phyloP scores from a whole-genome alignment of 2,888 invertebrate species.

The Cremastobaeus sp. region DNA sequence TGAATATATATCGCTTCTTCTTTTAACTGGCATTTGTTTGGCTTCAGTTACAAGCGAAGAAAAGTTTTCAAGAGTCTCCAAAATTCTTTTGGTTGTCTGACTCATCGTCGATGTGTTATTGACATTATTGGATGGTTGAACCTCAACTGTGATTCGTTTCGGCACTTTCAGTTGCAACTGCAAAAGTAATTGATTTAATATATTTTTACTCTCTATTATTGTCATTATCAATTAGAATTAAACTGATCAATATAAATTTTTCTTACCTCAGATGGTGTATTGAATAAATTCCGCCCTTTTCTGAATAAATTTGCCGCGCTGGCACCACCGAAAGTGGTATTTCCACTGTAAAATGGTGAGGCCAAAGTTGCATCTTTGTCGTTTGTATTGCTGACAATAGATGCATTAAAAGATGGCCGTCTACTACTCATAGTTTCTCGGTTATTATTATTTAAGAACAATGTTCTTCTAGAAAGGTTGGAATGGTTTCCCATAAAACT shows the following conservation, averaged over 20 bases:
- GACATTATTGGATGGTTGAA: slow-evolving; percentile 78
- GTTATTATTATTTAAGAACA: slow-evolving; percentile 76
- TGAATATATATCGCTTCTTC: slow-evolving; percentile 66
- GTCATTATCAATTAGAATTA: too few species aligned
- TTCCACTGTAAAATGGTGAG: slow-evolving; percentile 88
- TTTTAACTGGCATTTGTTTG: slow-evolving; percentile 84
- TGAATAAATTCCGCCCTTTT: slow-evolving; percentile 67
- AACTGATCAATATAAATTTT: not conserved
- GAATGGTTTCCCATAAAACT: slow-evolving; percentile 70
- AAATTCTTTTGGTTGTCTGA: slow-evolving; percentile 86
- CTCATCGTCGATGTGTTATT: slow-evolving; percentile 80
- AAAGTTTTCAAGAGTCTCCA: slow-evolving; percentile 89
- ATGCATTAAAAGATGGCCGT: slow-evolving; percentile 80
- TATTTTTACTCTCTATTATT: too few species aligned
- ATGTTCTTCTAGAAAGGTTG: slow-evolving; percentile 74
- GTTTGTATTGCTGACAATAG: slow-evolving; percentile 78
- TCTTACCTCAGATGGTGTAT: slow-evolving; percentile 67
- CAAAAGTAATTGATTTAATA: slow-evolving; percentile 1
- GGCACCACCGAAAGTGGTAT: slow-evolving; percentile 87
- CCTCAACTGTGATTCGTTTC: slow-evolving; percentile 76
- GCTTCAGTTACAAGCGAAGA: slow-evolving; percentile 89
- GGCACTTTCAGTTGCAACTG: slow-evolving; percentile 71
- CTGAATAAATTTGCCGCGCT: slow-evolving; percentile 74
- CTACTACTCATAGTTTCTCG: slow-evolving; percentile 79
- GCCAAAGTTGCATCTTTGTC: slow-evolving; percentile 77